Percentiles rank a stretch among this genome's conserved stretches.
These are phyloP conservation scores for Gastrophryne carolinensis DNA, from an alignment of 2,797 vertebrate species.

Conservation along the genomic window DNA sequence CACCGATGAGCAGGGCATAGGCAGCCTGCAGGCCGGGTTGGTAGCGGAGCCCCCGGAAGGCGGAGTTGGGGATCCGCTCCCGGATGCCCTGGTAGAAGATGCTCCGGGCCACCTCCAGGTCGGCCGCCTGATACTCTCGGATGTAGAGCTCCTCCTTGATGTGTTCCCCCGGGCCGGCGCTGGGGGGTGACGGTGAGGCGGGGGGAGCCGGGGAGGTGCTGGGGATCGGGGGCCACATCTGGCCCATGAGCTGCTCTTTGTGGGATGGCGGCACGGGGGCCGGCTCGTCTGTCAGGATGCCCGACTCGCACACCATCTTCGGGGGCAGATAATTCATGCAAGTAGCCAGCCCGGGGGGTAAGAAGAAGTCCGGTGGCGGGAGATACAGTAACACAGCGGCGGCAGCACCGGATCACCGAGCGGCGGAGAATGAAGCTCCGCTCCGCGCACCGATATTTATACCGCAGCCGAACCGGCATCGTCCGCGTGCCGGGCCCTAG, in stretches of 20 bases:
- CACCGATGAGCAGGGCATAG: conserved; percentile 87
- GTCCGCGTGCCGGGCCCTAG: conserved; percentile 75
- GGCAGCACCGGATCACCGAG: conserved; percentile 60
- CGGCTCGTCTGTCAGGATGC: conserved; percentile 94
- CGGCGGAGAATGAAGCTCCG: conserved; percentile 80
- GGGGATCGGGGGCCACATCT: conserved; percentile 81
- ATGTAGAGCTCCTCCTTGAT: conserved; percentile 78
- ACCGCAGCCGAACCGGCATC: conserved; percentile 72
- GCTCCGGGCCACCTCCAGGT: conserved; percentile 85
- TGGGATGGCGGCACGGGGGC: conserved; percentile 85
- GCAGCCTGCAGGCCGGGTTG: conserved; percentile 84
- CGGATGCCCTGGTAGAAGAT: conserved; percentile 95
- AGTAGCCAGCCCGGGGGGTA: conserved; percentile 52
- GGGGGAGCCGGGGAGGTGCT: conserved; percentile 50
- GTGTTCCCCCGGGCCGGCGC: conserved; percentile 56
- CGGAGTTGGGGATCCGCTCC: conserved; percentile 93
- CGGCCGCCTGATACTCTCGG: conserved; percentile 84
- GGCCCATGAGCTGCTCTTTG: conserved; percentile 82
- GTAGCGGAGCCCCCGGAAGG: conserved; percentile 86
- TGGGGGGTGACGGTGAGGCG: conserved; percentile 55
- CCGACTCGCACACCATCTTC: conserved; percentile 98
- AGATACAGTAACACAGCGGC: conserved; percentile 70
- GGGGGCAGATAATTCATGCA: conserved; percentile 96
- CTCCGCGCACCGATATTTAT: conserved; percentile 85
- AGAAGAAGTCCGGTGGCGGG: conserved; percentile 54